Evolutionary conservation across 1,140 invertebrate genomes (phyloP), one percentile per base, ranked within the genome.

Genomic region (Drosophila novamexicana): DNA sequence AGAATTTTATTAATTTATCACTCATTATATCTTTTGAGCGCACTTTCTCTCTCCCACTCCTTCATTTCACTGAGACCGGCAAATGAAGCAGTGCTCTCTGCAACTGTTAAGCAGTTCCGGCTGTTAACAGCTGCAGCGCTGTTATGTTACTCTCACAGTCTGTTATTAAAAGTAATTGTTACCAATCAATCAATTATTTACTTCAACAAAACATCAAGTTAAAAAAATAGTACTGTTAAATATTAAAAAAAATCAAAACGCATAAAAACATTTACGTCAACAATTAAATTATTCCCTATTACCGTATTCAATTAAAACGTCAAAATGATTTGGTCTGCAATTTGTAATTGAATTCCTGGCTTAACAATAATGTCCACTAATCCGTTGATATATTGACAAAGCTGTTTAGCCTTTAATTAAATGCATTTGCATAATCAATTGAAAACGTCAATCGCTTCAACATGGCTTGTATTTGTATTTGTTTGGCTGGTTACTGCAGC

Each of bases 351-450:
- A 36, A 67, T 67, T 81, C 75, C 71, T 66, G 49, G 63, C 47
- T 40, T 61, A 62, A 65, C 68, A 81, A 84, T 69, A 72, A 77
- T 65, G 18, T 12, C 34, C 65, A 42, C 57, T 69, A 50, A 72
- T 61, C 47, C 45, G 75, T 74, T 80, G 61, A 63, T 76, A 66
- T 68, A 29, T 32, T 14, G 57, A 62, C 79, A 80, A 85, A 67
- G 64, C 75, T 67, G 80, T 83, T 82, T 83, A 83, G 80, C 53
- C 65, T 69, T 45, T 70, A 81, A 81, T 77, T 77, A 84, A 81
- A 70, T 81, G 69, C 58, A 85, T 85, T 85, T 81, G 74, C 65
- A 74, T 77, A 75, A 74, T 74, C 40, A 67, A 81, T 80, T 65
- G 37, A 74, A 52, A 45, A 22, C 56, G 7, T 44, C 37, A 57